Base-by-base conservation (phyloP, 2,797 vertebrate genomes). In the Danio aesculapii region DNA sequence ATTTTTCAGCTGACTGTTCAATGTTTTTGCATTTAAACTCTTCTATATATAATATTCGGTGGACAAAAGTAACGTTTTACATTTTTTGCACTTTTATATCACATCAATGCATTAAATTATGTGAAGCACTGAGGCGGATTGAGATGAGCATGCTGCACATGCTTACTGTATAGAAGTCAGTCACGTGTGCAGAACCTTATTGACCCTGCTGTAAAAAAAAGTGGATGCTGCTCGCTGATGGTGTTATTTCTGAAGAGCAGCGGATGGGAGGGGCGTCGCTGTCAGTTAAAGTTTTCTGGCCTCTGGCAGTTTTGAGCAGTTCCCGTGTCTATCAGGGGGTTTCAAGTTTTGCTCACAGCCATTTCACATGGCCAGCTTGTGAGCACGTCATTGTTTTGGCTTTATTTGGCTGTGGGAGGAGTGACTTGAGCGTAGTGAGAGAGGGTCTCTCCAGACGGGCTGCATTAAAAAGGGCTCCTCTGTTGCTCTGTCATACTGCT, bases 381-480 rank as follows among this genome's bases (percentile, higher is more conserved):
- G 69, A 81, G 87, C 87, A 89, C 90, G 90, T 93, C 91, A 93
- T 91, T 87, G 79, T 88, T 89, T 90, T 87, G 85, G 89, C 92
- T 93, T 92, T 93, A 92, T 94, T 93, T 92, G 92, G 91, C 85
- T 61, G 88, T 90, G 92, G 92, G 93, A 92, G 93, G n/a, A n/a
- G 92, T 62, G 92, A 85, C 87, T 75, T 52, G 3, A 85, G 87
- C 89, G 88, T 82, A 46, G 0, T 44, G 70, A 89, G 87, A 92
- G 90, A 58, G 80, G 88, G 87, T 87, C 86, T 84, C 88, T 84
- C 89, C 77, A 80, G 87, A 87, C 86, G 67, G 90, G 91, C 88
- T 92, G 91, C 90, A 88, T 91, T 87, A 86, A 81, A 84, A 75
- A 86, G 84, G 80, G 84, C 84, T 83, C 58, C 39, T 68, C 80